Base-by-base conservation (phyloP, 30 jellyfish, hydroid and myxozoan species). In the Catostylus mosaicus region DNA sequence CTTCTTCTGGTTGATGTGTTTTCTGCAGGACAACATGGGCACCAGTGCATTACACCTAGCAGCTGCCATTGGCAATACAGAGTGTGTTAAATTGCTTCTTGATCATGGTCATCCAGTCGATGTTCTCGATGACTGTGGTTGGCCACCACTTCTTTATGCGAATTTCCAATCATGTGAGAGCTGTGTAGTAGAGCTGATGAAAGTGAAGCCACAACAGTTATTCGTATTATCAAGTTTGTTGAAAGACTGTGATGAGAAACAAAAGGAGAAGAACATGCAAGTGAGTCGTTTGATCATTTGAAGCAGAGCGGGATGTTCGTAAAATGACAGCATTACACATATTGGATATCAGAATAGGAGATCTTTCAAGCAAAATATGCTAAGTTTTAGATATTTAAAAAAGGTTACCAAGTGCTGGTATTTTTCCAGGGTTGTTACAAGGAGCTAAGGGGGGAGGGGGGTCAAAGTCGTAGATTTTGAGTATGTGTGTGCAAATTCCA, bases 91-190 rank as follows among this genome's bases (percentile, higher is more conserved):
- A 66, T 12, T 77, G 59, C 66, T 91, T 11, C 45, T 91, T n/a
- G 75, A 30, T 0, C 63, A 46, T 79, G 98, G 98, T 3, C 98
- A 91, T 56, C 76, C 72, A 27, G 96, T 85, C 11, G 90, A 91
- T 35, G 66, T 96, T 50, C 59, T 84, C 31, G 98, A 91, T 60
- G 77, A 78, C 61, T 67, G 85, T 51, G 98, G 98, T 11, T 91
- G 98, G 98, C 98, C 96, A 22, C 98, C 98, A 5, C 88, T 91
- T 22, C 83, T 91, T 37, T 91, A 91, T 66, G 98, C 98, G 24
- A 91, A 91, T 77, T 91, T 91, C 46, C 92, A 78, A 59, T 70
- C 94, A 1, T 61, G 81, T 46, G 92, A 91, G 79, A 67, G 85
- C 56, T 84, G 89, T 86, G 98, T 91, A 10, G 87, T 85, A 18